phyloP scores from a whole-genome alignment of 2,888 invertebrate genomes.

The Xestobium rufovillosum region DNA sequence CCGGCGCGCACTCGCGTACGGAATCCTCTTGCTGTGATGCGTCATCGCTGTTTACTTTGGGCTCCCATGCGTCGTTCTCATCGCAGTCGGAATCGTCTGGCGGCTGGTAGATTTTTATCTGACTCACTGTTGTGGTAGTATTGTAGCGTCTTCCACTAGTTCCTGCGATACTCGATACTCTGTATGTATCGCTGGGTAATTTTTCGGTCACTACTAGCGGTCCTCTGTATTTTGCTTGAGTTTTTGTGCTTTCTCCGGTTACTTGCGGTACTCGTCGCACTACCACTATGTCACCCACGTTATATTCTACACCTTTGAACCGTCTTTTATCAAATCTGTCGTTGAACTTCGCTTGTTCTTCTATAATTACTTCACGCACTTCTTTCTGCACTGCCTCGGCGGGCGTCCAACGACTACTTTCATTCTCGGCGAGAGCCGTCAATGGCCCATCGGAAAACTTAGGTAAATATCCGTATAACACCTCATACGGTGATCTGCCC shows the following conservation, averaged over 20 bases:
- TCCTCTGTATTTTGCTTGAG: conserved; percentile 11
- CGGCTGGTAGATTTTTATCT: conserved; percentile 7
- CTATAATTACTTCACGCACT: not conserved
- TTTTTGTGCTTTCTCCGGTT: conserved; percentile 11
- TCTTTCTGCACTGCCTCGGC: conserved; percentile 4
- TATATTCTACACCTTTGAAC: conserved; percentile 6
- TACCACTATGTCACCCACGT: conserved; percentile 10
- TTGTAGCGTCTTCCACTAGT: conserved; percentile 4
- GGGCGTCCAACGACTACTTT: conserved; percentile 3
- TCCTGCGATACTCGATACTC: conserved; percentile 4
- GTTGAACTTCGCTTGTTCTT: conserved; percentile 5
- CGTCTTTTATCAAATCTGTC: conserved; percentile 5
- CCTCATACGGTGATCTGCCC: no score
- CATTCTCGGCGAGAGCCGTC: conserved; percentile 6
- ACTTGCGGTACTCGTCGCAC: conserved; percentile 5
- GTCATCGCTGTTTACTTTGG: no score
- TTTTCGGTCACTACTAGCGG: conserved; percentile 9
- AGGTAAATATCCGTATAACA: conserved; percentile 19
- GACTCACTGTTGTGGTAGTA: conserved; percentile 8
- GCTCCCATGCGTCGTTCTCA: not conserved
- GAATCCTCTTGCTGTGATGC: no score
- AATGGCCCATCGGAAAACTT: conserved; percentile 12
- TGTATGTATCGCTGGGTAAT: conserved; percentile 12
- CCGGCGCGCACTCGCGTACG: not conserved
- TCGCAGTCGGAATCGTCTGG: conserved; percentile 4